phyloP scores from a whole-genome alignment of 2,888 invertebrate species.

The Mystacides longicornis region DNA sequence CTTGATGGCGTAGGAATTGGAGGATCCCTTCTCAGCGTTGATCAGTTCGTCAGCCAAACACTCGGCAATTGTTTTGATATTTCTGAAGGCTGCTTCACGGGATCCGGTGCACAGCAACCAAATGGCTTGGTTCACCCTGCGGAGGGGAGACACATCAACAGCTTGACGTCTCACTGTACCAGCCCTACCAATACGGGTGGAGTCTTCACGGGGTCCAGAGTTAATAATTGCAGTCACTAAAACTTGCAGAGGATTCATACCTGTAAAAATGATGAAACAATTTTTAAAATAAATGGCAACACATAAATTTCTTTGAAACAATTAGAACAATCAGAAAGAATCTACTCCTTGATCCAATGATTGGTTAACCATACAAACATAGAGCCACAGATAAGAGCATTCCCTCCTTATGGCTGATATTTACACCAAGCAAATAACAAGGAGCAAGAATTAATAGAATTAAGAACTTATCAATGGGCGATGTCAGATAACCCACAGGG shows the following conservation, averaged over 20 bases:
- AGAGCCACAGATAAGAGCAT: too few relatives aligned
- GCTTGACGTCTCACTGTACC: conserved; percentile 99
- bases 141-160: conserved; percentile 96
- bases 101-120: conserved; percentile 99
- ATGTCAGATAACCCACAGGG: too few relatives aligned
- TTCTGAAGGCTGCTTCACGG: conserved; percentile 98
- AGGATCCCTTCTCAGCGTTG: conserved; percentile 99
- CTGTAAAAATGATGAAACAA: too few relatives aligned
- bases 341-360: too few relatives aligned
- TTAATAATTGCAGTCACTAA: conserved; percentile 98
- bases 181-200: conserved; percentile 98
- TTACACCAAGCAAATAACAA: too few relatives aligned
- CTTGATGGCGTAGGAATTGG: conserved; percentile 99
- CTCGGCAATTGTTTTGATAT: conserved; percentile 99
- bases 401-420: too few relatives aligned
- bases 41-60: conserved; percentile 99
- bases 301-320: too few relatives aligned
- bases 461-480: too few relatives aligned
- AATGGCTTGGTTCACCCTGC: conserved; percentile 99
- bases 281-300: too few relatives aligned
- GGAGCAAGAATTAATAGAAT: too few relatives aligned
- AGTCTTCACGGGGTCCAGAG: conserved; percentile 98
- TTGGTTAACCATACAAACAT: too few relatives aligned
- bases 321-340: too few relatives aligned
- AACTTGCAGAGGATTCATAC: conserved; percentile 80